Base-by-base conservation (phyloP, 2,888 invertebrate genomes). In the Petrolisthes cinctipes region DNA sequence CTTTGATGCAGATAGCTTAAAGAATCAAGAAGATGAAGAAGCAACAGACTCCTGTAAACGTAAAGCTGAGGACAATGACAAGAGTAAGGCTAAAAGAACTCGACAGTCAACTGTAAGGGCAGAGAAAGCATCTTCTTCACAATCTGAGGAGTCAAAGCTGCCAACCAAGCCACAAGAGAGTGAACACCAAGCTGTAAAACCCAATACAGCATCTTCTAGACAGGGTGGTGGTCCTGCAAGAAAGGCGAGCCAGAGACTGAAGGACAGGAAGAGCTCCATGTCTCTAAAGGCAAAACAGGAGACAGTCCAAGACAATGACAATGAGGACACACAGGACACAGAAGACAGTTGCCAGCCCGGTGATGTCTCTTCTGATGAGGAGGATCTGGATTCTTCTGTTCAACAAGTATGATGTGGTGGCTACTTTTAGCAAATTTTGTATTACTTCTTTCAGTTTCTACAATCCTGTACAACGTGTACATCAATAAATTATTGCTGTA, bases 341-440 rank as follows among this genome's bases (percentile, higher is more conserved):
- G 87, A 84, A 66, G 75, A 80, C 56, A 83, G 80, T 17, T 61
- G 7, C 71, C 57, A 11, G 14, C 56, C 9, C 7, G 83, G 57
- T 51, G 87, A 87, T 9, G 66, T 20, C 4, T 83, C 83, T 1
- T 75, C 83, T 61, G 20, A 61, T 14, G 87, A 83, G 56, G 87
- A 87, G 57, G 83, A 87, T 53, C 7, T 57, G 4, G 87, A 87
- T 20, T 54, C 23, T 20, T n/a, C 83, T 53, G 61, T 17, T n/a
- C 51, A 83, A 53, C 80, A 68, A 53, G 87, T 87, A 73, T 82
- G 78, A 71, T 37, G 37, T 37, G 37, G 37, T 37, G 37, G 37
- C 14, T n/a, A 17, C 68, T n/a, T 1, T 68, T 17, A 68, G 68
- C n/a, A 68, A 17, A 68, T 68, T 68, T 37, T 37, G 37, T 37